Evolutionary conservation across 1,140 invertebrate genomes (phyloP), one percentile per base, ranked within the genome.

Genomic region (Cotesia glomerata): DNA sequence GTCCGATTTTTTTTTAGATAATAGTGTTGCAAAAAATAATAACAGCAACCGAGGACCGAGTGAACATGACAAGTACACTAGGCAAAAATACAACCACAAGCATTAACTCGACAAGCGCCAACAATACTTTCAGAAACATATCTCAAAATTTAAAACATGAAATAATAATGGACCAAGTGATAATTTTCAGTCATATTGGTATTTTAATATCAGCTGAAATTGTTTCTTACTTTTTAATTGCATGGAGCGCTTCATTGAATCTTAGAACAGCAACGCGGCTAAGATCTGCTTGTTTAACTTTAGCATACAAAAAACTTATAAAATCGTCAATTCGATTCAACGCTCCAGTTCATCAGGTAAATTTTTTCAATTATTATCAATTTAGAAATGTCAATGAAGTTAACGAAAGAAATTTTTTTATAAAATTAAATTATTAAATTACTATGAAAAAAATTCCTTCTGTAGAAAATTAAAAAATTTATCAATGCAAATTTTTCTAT

Each of bases 231-330:
- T 79, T 80, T 59, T 62, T 79, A n/a, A 74, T 76, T 61, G 66
- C 77, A 1, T 80, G 77, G 77, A 77, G 75, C 56, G 74, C 76
- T 16, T 64, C 68, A 13, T 18, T 80, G 16, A 79, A 79, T 72
- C 63, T 80, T 49, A 78, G 80, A 69, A 80, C 80, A 49, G 76
- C 80, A 13, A 77, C 72, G 32, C 69, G 79, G 54, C 54, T 80
- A 9, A 69, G 77, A 62, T 78, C 79, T 36, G 80, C 77, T n/a
- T 79, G 74, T 67, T 52, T 82, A 0, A 71, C 80, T 18, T 62
- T 80, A 0, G 75, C 75, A 8, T 82, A 79, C 64, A 77, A 75
- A 61, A 79, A 79, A 56, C 52, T 79, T 0, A 54, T 82, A 16
- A 67, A 71, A 3, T 77, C 78, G 11, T 82, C 80, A 13, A 63